Base-by-base conservation (phyloP, 2,888 invertebrate genomes). In the Plebejus argus region DNA sequence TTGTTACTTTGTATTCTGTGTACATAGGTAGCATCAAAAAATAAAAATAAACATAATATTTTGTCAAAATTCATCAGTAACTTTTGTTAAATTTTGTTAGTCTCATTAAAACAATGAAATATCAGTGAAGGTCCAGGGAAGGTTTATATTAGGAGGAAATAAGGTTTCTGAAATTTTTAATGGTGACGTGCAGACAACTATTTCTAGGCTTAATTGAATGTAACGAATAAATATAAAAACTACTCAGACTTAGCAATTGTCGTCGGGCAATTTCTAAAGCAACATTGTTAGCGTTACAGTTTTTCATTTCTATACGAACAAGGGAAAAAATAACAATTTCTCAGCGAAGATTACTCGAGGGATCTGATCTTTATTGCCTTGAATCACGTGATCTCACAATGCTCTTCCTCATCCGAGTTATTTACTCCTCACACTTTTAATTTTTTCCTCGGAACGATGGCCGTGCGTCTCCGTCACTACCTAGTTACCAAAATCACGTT, bases 401-500 rank as follows among this genome's bases (percentile, higher is more conserved):
- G 90, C 91, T 88, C 92, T 93, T 91, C 91, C 89, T 93, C 93
- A 93, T 90, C 84, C 84, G 83, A 85, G 88, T 90, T 89, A 91
- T 93, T 91, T 92, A 92, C 81, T 84, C 84, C 86, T 89, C 89
- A 90, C 90, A 89, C 90, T 91, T 89, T 86, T 85, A 83, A 86
- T 88, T 90, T 91, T 89, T 88, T 87, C 86, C 86, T 53, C 49
- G 15, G 86, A 89, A 88, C 88, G 89, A 85, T 84, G 86, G 84
- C 82, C 86, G 90, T 93, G 87, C 87, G 91, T 93, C 93, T 91
- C 86, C 85, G 87, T 85, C 88, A 83, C 84, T 81, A 85, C 86
- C 93, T 93, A 89, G 93, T 93, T 93, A 93, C 93, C 89, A 84
- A 93, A 93, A 92, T 92, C 93, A 91, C 90, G 91, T 91, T 91